Conservation (phyloP, 2,797 vertebrate species). For the Luscinia luscinia region DNA sequence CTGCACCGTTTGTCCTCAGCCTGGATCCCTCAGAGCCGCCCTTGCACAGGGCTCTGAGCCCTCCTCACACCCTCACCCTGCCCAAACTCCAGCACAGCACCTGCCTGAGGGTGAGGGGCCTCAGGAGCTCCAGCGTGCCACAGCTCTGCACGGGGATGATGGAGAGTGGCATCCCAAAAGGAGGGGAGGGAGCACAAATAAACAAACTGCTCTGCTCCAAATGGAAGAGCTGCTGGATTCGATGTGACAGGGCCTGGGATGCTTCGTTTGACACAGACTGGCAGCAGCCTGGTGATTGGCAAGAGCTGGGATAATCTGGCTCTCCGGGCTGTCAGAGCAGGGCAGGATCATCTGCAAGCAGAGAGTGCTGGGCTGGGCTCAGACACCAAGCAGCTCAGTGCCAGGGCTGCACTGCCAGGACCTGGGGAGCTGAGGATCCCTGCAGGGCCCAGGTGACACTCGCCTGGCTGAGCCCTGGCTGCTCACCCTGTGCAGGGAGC, state of each 20-base stretch:
- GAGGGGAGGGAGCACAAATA: slow-evolving; percentile 27
- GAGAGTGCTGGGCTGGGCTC: neutral
- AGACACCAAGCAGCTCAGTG: neutral
- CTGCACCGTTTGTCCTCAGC: neutral
- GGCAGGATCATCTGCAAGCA: slow-evolving; percentile 55
- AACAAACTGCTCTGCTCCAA: slow-evolving; percentile 53
- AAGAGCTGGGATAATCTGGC: slow-evolving; percentile 27
- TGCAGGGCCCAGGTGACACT: neutral
- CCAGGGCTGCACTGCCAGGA: neutral
- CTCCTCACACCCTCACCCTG: neutral
- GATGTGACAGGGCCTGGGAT: slow-evolving; percentile 69
- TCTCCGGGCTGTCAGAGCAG: slow-evolving; percentile 64
- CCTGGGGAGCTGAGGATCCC: neutral
- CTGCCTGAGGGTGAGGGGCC: neutral
- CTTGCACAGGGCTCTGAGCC: neutral
- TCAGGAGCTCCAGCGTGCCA: neutral
- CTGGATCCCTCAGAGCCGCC: neutral
- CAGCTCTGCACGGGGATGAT: neutral
- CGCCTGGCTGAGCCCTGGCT: neutral
- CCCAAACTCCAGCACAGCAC: neutral
- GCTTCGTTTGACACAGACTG: slow-evolving; percentile 74
- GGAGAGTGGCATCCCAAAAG: slow-evolving; percentile 39
- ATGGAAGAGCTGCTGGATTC: slow-evolving; percentile 68
- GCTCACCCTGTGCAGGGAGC: neutral
- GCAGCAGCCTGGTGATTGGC: slow-evolving; percentile 73